Percentiles rank a stretch among this genome's conserved stretches.
Evolutionary conservation across 2,113 vertebrate species (phyloP).

Genomic region (Felis chaus): DNA sequence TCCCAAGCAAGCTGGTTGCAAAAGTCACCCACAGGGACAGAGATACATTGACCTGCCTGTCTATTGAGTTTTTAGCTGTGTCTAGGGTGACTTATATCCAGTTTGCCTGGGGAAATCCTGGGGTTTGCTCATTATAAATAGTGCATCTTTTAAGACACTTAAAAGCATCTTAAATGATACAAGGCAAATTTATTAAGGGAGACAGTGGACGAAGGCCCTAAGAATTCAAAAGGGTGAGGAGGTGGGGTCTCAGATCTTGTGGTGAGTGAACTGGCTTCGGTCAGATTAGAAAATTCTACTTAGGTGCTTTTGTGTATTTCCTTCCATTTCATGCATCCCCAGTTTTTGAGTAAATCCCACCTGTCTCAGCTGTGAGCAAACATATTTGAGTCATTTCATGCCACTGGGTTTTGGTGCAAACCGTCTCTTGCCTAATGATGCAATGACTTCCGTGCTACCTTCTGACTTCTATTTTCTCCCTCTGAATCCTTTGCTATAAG

Average conservation of each 20-base stretch:
- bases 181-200: not conserved
- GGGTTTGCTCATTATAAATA: not conserved
- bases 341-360: not conserved
- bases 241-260: not conserved
- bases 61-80: not conserved
- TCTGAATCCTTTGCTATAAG: not conserved
- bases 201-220: not conserved
- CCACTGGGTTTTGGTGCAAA: not conserved
- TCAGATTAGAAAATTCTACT: not conserved
- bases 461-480: not conserved
- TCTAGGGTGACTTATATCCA: not conserved
- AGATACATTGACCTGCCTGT: not conserved
- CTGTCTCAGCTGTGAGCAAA: not conserved
- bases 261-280: not conserved
- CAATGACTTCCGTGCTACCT: not conserved
- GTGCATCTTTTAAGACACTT: not conserved
- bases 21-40: not conserved
- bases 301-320: rapidly evolving
- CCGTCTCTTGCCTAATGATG: not conserved
- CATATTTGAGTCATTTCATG: not conserved
- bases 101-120: not conserved
- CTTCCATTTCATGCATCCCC: not conserved
- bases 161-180: not conserved
- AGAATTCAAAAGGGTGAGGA: not conserved
- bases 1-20: not conserved